Percentiles rank a stretch among this genome's conserved stretches.
Evolutionary conservation across 1,140 invertebrate species (phyloP).

Genomic region (Lasioglossum albipes): DNA sequence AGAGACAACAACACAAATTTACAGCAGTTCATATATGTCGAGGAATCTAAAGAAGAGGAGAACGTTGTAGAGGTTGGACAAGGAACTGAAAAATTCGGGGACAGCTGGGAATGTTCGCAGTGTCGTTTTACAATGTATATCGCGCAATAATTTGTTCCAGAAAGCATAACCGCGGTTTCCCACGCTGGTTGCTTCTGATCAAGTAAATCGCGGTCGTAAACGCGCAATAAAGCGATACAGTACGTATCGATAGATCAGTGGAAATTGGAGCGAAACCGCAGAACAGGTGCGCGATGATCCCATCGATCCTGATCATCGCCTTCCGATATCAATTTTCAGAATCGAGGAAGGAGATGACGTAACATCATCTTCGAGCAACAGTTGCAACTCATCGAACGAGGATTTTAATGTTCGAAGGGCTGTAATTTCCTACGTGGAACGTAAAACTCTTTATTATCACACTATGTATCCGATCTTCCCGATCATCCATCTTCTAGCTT

Average conservation of each 20-base stretch:
- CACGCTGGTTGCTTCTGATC: slow-evolving; percentile 35
- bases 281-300: slow-evolving; percentile 34
- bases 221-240: slow-evolving; percentile 36
- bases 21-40: too few relatives aligned
- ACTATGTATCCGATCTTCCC: too few relatives aligned
- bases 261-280: slow-evolving; percentile 47
- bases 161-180: slow-evolving; percentile 32
- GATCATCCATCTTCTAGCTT: not conserved
- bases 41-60: too few relatives aligned
- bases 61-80: too few relatives aligned
- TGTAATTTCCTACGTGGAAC: slow-evolving; percentile 7
- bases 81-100: too few relatives aligned
- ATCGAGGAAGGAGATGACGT: slow-evolving; percentile 15
- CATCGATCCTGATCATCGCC: slow-evolving; percentile 1
- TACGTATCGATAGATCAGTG: slow-evolving; percentile 34
- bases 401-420: slow-evolving; percentile 9
- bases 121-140: not conserved
- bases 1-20: too few relatives aligned
- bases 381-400: not conserved
- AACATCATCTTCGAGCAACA: not conserved
- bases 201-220: slow-evolving; percentile 33
- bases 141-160: slow-evolving; percentile 20
- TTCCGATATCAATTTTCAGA: slow-evolving; percentile 21
- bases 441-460: not conserved
- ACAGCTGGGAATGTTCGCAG: too few relatives aligned